Percentiles rank a stretch among this genome's conserved stretches.
Evolutionary conservation across 2,888 invertebrate species (phyloP).

Genomic region (Apocheima hispidaria): DNA sequence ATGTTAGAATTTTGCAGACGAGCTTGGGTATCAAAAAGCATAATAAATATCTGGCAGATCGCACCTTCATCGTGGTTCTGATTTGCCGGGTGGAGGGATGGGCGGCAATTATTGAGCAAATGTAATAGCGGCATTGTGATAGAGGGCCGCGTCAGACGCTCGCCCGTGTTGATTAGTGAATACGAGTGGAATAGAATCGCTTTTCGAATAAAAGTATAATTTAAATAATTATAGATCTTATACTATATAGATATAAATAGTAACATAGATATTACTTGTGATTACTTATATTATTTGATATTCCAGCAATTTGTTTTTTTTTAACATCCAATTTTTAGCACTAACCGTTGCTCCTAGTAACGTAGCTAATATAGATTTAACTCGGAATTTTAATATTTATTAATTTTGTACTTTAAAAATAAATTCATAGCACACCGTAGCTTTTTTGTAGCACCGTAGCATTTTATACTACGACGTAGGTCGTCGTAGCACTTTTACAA

Average conservation of each 20-base stretch:
- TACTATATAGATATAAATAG: too few relatives aligned
- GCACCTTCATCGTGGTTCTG: constrained; percentile 7
- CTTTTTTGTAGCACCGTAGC: background rate
- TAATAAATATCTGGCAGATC: background rate
- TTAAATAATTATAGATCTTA: background rate
- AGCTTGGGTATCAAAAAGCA: background rate
- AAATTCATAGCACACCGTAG: background rate
- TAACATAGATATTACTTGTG: too few relatives aligned
- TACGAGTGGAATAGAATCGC: constrained; percentile 55
- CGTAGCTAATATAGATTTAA: too few relatives aligned
- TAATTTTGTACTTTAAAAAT: too few relatives aligned
- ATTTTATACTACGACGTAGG: constrained; percentile 14
- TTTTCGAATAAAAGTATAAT: background rate
- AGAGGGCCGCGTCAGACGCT: constrained; percentile 74
- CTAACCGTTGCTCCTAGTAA: too few relatives aligned
- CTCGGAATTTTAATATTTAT: too few relatives aligned
- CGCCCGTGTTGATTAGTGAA: constrained; percentile 77
- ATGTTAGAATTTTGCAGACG: too few relatives aligned
- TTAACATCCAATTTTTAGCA: too few relatives aligned
- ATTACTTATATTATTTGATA: too few relatives aligned
- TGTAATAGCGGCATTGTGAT: constrained; percentile 85
- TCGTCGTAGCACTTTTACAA: constrained; percentile 8
- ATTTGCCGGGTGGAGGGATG: constrained; percentile 54
- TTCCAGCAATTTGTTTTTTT: too few relatives aligned
- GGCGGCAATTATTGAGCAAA: constrained; percentile 83